phyloP scores from a whole-genome alignment of 2,797 vertebrate species.

The Coendou prehensilis region DNA sequence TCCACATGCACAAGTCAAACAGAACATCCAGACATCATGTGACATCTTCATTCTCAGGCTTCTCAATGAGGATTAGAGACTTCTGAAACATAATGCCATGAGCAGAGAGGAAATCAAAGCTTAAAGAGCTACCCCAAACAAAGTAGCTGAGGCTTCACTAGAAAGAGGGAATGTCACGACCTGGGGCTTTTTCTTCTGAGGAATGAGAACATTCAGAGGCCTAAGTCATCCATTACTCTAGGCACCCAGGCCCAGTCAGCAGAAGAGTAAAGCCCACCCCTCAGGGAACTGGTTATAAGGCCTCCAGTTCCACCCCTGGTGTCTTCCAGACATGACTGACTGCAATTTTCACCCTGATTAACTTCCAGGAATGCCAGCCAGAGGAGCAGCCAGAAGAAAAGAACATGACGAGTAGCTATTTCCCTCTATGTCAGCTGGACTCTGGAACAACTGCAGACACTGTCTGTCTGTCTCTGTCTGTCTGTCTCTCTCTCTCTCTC shows the following conservation, averaged over 20 bases:
- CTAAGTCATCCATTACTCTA: conserved; percentile 41
- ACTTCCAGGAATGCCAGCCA: conserved; percentile 88
- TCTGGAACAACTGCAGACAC: conserved; percentile 60
- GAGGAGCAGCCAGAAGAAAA: conserved; percentile 79
- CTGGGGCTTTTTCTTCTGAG: conserved; percentile 24
- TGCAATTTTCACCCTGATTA: conserved; percentile 90
- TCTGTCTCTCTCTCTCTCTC: background rate
- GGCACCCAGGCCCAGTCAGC: conserved; percentile 17
- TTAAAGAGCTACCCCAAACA: conserved; percentile 63
- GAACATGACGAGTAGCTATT: conserved; percentile 52
- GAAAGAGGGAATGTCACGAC: background rate
- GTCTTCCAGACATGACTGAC: conserved; percentile 88
- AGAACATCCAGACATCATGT: conserved; percentile 82
- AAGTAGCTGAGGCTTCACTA: conserved; percentile 41
- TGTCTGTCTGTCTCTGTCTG: background rate
- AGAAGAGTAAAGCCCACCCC: conserved; percentile 10
- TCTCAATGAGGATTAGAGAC: conserved; percentile 81
- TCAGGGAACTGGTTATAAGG: conserved; percentile 66
- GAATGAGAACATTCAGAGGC: conserved; percentile 53
- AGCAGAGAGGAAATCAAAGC: conserved; percentile 79
- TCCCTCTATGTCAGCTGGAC: conserved; percentile 57
- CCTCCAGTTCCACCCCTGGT: conserved; percentile 82
- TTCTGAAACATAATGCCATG: conserved; percentile 72
- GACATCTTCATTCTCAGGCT: conserved; percentile 85
- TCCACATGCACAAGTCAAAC: conserved; percentile 83